These are phyloP conservation scores for Watsonalla binaria DNA, from an alignment of 2,888 invertebrate genomes.

Conservation along the genomic window DNA sequence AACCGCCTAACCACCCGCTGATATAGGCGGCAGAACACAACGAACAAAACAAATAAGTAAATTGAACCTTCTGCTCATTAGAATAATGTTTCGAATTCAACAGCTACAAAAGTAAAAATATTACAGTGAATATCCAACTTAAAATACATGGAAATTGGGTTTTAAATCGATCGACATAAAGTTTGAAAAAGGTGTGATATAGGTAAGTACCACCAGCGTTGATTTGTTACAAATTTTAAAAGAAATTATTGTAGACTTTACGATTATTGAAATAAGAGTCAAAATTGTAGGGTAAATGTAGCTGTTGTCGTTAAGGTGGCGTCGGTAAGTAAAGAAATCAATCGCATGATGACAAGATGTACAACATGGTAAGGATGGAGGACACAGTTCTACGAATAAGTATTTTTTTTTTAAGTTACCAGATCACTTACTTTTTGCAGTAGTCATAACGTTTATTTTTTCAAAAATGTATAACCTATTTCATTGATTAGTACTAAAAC, in stretches of 20 bases:
- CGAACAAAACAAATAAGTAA: constrained; percentile 17
- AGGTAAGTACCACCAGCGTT: constrained; percentile 56
- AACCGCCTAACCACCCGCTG: constrained; percentile 52
- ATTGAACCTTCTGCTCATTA: constrained; percentile 14
- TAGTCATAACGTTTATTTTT: too few species aligned
- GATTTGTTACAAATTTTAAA: constrained; percentile 18
- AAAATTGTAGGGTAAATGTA: constrained; percentile 8
- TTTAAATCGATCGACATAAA: constrained; percentile 6
- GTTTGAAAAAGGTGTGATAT: constrained; percentile 52
- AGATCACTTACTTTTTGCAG: neutral
- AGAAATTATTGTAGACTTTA: constrained; percentile 18
- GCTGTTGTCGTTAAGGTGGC: constrained; percentile 18
- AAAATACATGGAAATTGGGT: neutral
- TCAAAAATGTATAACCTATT: too few species aligned
- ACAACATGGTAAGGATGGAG: constrained; percentile 32
- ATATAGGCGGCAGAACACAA: constrained; percentile 35
- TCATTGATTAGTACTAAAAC: too few species aligned
- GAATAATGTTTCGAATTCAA: constrained; percentile 1
- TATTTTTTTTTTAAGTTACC: neutral
- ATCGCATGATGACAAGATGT: constrained; percentile 47
- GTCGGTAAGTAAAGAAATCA: constrained; percentile 32
- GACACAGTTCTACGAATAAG: constrained; percentile 11
- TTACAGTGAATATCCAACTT: constrained; percentile 6
- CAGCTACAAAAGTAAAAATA: neutral
- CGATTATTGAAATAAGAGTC: constrained; percentile 11